Evolutionary conservation across 2,797 vertebrate genomes (phyloP).

Genomic region (Galago senegalensis): DNA sequence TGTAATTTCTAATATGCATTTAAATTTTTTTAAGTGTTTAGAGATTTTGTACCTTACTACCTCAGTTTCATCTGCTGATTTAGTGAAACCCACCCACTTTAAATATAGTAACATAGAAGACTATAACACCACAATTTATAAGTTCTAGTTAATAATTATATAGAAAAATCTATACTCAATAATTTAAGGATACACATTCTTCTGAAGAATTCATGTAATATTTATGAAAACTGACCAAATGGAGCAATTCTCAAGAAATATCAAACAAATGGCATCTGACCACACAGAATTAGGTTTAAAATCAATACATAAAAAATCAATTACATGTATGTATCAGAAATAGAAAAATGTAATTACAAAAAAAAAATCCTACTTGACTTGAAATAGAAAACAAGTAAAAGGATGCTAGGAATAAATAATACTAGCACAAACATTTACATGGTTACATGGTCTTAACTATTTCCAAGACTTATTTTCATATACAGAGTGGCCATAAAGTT

Average conservation of each 20-base stretch:
- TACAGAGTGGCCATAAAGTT: no score
- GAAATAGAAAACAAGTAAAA: slow-evolving; percentile 51
- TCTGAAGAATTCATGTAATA: slow-evolving; percentile 57
- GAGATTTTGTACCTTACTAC: slow-evolving; percentile 49
- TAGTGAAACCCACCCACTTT: slow-evolving; percentile 57
- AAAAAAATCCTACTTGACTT: slow-evolving; percentile 17
- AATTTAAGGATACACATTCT: slow-evolving; percentile 61
- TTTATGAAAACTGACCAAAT: slow-evolving; percentile 68
- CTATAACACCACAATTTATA: slow-evolving; percentile 62
- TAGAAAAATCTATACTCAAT: slow-evolving; percentile 57
- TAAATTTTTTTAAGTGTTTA: slow-evolving; percentile 62
- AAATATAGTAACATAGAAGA: slow-evolving; percentile 40
- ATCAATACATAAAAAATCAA: slow-evolving; percentile 60
- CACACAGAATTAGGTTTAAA: slow-evolving; percentile 67
- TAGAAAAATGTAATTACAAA: slow-evolving; percentile 47
- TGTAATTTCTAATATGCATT: slow-evolving; percentile 54
- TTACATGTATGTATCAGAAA: slow-evolving; percentile 53
- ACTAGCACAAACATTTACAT: background rate
- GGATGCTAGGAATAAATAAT: slow-evolving; percentile 42
- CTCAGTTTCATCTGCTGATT: slow-evolving; percentile 45
- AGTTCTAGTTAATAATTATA: slow-evolving; percentile 64
- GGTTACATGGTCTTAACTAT: background rate
- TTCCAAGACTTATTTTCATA: slow-evolving; percentile 19
- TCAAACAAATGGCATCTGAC: slow-evolving; percentile 66
- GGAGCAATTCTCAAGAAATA: slow-evolving; percentile 59